Evolutionary conservation across 2,888 invertebrate genomes (phyloP).

Genomic region (Protophormia terraenovae): DNA sequence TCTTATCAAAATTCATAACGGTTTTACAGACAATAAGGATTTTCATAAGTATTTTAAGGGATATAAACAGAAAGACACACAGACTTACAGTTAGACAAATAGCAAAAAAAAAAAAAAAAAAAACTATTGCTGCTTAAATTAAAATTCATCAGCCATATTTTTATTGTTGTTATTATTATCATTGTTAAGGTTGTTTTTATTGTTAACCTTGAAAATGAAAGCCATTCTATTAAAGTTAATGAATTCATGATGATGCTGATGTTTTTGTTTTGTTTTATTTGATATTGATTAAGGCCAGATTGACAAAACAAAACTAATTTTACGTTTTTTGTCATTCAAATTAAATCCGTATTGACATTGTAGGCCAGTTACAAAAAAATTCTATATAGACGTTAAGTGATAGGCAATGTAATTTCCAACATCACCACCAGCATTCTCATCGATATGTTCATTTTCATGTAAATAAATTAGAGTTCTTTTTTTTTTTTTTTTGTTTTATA

Average conservation of each 20-base stretch:
- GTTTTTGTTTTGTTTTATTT: neutral
- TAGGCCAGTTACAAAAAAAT: neutral
- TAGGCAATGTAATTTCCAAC: neutral
- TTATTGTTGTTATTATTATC: neutral
- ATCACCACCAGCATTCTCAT: neutral
- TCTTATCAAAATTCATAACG: slow-evolving; percentile 56
- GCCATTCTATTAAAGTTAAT: slow-evolving; percentile 11
- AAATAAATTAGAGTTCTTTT: slow-evolving; percentile 28
- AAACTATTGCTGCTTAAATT: neutral
- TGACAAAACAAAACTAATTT: slow-evolving; percentile 19
- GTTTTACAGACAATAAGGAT: slow-evolving; percentile 26
- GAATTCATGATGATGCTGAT: slow-evolving; percentile 27
- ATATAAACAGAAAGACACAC: neutral
- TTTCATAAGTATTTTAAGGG: neutral
- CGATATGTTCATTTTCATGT: slow-evolving; percentile 8
- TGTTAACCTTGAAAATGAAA: slow-evolving; percentile 8
- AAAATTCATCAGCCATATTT: slow-evolving; percentile 5
- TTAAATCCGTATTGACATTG: slow-evolving; percentile 12
- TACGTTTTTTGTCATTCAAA: slow-evolving; percentile 4
- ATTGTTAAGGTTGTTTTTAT: neutral
- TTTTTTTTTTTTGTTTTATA: neutral
- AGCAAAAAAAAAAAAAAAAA: neutral
- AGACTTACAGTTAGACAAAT: neutral
- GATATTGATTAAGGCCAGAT: slow-evolving; percentile 20
- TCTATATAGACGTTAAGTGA: neutral